Evolutionary conservation across 2,888 invertebrate genomes (phyloP), one percentile per base, ranked within the genome.

Genomic region (Syritta pipiens): DNA sequence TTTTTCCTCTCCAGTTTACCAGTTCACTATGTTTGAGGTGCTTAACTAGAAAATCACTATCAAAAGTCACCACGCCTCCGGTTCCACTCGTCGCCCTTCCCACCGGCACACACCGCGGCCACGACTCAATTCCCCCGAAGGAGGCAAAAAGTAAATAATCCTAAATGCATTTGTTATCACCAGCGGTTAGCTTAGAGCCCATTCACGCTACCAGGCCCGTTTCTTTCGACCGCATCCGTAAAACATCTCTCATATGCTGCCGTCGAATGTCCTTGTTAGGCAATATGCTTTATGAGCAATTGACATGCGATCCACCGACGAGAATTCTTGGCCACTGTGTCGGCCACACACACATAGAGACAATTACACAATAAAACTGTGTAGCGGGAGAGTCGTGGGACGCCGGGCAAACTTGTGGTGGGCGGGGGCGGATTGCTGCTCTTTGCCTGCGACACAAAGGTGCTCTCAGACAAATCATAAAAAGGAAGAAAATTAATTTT

Each of bases 391-490:
- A 14, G 53, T 17, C 53, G n/a, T n/a, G n/a, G n/a, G 44, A 14
- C 40, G 63, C 59, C 51, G 65, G 51, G 60, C 65, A 53, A 72
- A 24, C 57, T 63, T 53, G 40, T 57, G 35, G 19, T n/a, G n/a
- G n/a, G n/a, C n/a, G n/a, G n/a, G n/a, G n/a, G n/a, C n/a, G n/a
- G n/a, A n/a, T n/a, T n/a, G 30, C 20, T 42, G 19, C 28, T 55
- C 17, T 24, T 28, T 46, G 46, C 32, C 53, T 46, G 59, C 63
- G 49, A 30, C 51, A 63, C n/a, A 74, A 67, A 71, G 69, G 60
- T 67, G 55, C 72, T 79, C 72, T 62, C 79, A 79, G 79, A 79
- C 67, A 79, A 79, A 79, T 79, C 79, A 74, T 74, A 79, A 79
- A 79, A 74, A 72, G 79, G 57, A 79, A 72, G 79, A 72, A 79